Conservation (phyloP, 2,888 invertebrate genomes). For the Morpho helenor region DNA sequence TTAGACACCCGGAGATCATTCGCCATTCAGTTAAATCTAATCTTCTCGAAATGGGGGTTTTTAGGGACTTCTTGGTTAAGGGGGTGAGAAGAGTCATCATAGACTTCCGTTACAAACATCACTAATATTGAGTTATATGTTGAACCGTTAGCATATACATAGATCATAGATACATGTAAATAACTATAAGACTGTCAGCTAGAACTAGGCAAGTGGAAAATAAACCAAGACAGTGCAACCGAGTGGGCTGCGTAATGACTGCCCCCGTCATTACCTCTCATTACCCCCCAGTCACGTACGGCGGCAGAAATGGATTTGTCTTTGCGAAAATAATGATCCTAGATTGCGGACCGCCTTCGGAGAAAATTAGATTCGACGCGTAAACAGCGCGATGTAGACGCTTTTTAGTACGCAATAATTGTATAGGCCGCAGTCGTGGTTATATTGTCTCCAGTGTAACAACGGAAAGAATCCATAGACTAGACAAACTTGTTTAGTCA, state of each 20-base stretch:
- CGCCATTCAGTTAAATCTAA: too few relatives aligned
- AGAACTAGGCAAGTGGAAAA: slow-evolving; percentile 11
- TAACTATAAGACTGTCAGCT: slow-evolving; percentile 1
- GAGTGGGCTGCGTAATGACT: slow-evolving; percentile 61
- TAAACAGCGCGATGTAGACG: slow-evolving; percentile 53
- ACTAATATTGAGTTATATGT: too few relatives aligned
- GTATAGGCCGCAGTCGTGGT: background rate
- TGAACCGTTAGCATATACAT: too few relatives aligned
- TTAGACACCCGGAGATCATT: too few relatives aligned
- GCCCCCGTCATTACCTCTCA: slow-evolving; percentile 70
- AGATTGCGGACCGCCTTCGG: slow-evolving; percentile 73
- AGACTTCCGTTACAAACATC: too few relatives aligned
- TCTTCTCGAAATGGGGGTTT: too few relatives aligned
- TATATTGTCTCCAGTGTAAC: background rate
- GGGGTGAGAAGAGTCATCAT: too few relatives aligned
- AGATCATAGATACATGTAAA: too few relatives aligned
- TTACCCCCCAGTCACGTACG: slow-evolving; percentile 75
- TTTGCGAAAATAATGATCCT: slow-evolving; percentile 76
- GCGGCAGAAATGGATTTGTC: slow-evolving; percentile 76
- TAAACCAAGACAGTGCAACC: slow-evolving; percentile 35
- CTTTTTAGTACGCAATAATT: slow-evolving; percentile 18
- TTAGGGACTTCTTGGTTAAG: too few relatives aligned
- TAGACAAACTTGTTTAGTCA: too few relatives aligned
- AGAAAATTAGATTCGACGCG: slow-evolving; percentile 73
- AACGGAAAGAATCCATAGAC: background rate